Evolutionary conservation across 35 echinoderm and acorn worm species (phyloP).

Genomic region (Lytechinus pictus): DNA sequence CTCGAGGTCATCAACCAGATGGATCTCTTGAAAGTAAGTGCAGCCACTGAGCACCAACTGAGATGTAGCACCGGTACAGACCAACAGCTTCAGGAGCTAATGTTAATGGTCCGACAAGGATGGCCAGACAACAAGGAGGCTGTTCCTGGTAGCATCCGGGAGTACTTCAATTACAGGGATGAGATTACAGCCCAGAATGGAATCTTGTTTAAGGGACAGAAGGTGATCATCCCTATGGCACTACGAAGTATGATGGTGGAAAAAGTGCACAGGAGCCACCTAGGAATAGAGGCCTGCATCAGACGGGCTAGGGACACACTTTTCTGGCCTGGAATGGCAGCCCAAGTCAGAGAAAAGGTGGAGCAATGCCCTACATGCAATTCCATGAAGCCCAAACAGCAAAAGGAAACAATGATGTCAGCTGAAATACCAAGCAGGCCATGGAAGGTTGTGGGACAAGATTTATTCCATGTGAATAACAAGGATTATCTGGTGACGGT

Average conservation of each 20-base stretch:
- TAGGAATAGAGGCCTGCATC: conserved; percentile 65
- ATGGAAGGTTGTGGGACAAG: conserved; percentile 60
- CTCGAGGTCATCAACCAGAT: conserved; percentile 44
- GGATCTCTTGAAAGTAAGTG: conserved; percentile 40
- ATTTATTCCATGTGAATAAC: conserved; percentile 48
- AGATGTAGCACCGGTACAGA: conserved; percentile 6
- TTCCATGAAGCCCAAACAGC: conserved; percentile 42
- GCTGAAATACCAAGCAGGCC: conserved; percentile 49
- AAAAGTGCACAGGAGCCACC: conserved; percentile 68
- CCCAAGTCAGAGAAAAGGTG: conserved; percentile 64
- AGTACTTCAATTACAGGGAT: conserved; percentile 66
- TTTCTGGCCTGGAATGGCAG: conserved; percentile 70
- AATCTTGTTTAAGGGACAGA: conserved; percentile 68
- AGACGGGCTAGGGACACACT: conserved; percentile 67
- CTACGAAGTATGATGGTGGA: conserved; percentile 56
- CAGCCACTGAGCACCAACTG: conserved; percentile 44
- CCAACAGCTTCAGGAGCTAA: conserved; percentile 46
- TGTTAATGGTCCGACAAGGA: conserved; percentile 61
- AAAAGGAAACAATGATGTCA: conserved; percentile 61
- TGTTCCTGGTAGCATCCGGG: conserved; percentile 45
- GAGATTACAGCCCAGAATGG: conserved; percentile 80
- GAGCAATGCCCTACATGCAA: conserved; percentile 58
- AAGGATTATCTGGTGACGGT: conserved; percentile 62
- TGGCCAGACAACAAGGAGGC: conserved; percentile 62
- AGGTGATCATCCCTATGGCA: conserved; percentile 54